These are phyloP conservation scores for Ageneiosus marmoratus DNA, from an alignment of 2,113 vertebrate species.

Conservation along the genomic window DNA sequence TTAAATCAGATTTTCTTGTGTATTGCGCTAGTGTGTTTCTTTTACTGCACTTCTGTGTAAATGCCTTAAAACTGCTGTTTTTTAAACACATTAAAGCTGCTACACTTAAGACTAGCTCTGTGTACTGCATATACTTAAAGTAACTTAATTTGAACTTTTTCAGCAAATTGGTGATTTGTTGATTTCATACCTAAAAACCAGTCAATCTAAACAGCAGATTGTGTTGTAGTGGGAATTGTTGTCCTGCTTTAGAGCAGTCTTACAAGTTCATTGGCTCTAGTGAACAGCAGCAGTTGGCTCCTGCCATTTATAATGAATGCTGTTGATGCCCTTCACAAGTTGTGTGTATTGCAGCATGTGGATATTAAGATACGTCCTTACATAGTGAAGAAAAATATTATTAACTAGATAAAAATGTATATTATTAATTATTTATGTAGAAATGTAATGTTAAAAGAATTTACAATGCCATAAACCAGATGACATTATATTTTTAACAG, in stretches of 20 bases:
- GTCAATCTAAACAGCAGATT: not conserved
- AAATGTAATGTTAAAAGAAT: constrained; percentile 15
- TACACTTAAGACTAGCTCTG: not conserved
- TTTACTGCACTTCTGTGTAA: not conserved
- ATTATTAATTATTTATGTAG: not conserved
- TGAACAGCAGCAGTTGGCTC: not conserved
- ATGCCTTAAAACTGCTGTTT: not conserved
- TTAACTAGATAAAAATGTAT: not conserved
- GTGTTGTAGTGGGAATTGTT: not conserved
- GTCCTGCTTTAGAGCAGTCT: not conserved
- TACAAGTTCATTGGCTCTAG: not conserved
- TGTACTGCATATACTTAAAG: not conserved
- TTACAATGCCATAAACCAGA: constrained; percentile 27
- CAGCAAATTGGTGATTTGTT: not conserved
- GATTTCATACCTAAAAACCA: not conserved
- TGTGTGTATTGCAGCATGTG: not conserved
- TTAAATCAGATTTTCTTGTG: not conserved
- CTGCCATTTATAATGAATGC: not conserved
- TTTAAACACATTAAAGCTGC: not conserved
- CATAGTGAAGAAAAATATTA: not conserved
- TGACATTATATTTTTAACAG: constrained; percentile 30
- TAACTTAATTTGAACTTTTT: not conserved
- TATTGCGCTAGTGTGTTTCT: not conserved
- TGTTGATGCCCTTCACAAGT: not conserved
- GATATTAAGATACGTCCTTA: not conserved